phyloP scores from a whole-genome alignment of 2,888 invertebrate species.

The Zygaena filipendulae region DNA sequence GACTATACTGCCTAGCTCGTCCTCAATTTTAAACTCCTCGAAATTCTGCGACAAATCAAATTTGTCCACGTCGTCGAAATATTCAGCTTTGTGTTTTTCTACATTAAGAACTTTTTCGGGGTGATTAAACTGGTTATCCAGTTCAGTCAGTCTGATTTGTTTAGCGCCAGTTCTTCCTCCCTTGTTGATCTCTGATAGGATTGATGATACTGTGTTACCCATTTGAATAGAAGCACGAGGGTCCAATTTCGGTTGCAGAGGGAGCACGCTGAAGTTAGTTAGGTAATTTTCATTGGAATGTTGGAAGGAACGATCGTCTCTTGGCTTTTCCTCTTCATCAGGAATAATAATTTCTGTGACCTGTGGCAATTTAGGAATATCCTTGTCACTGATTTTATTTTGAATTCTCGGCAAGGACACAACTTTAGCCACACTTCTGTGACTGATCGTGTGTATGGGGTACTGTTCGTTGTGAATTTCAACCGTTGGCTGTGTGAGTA shows the following conservation, averaged over 20 bases:
- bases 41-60: constrained; percentile 81
- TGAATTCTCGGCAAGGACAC: constrained; percentile 54
- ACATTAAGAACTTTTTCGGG: constrained; percentile 35
- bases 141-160: constrained; percentile 53
- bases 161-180: constrained; percentile 53
- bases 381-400: constrained; percentile 62
- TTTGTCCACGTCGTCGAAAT: constrained; percentile 66
- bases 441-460: constrained; percentile 42
- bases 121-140: constrained; percentile 54
- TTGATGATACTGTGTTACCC: constrained; percentile 71
- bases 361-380: constrained; percentile 79
- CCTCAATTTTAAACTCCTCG: constrained; percentile 83
- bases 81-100: constrained; percentile 51
- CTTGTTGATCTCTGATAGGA: constrained; percentile 69
- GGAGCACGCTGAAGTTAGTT: constrained; percentile 47
- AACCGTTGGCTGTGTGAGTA: constrained; percentile 63
- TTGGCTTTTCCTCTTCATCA: constrained; percentile 67
- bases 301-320: constrained; percentile 43
- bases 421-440: constrained; percentile 55
- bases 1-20: constrained; percentile 68
- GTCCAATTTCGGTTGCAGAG: constrained; percentile 55
- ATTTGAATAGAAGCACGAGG: constrained; percentile 68
- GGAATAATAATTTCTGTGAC: constrained; percentile 80
- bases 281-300: constrained; percentile 47
- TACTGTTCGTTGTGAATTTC: constrained; percentile 64